These are phyloP conservation scores for Zaprionus africanus DNA, from an alignment of 1,140 invertebrate genomes.

Conservation along the genomic window DNA sequence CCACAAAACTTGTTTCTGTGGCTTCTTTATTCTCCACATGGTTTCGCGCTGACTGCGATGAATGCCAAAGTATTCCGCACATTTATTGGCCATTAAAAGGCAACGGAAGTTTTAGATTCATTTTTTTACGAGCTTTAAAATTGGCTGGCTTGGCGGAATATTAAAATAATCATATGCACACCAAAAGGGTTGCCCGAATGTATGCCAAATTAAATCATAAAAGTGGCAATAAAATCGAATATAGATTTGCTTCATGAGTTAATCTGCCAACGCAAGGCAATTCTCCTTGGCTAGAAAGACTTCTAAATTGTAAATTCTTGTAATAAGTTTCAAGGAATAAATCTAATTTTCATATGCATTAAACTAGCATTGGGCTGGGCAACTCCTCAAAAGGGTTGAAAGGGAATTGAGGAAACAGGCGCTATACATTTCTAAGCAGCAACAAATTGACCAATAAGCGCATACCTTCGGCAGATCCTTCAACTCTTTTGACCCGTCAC, in stretches of 20 bases:
- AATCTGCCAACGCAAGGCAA: neutral
- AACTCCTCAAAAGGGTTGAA: neutral
- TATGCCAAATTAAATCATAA: slow-evolving; percentile 25
- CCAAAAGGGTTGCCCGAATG: neutral
- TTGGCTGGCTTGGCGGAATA: slow-evolving; percentile 1
- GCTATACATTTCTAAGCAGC: neutral
- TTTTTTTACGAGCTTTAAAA: slow-evolving; percentile 33
- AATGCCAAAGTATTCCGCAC: neutral
- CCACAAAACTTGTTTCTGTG: neutral
- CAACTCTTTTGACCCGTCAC: slow-evolving; percentile 12
- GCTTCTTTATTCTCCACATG: neutral
- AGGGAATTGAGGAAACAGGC: neutral
- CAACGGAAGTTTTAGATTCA: neutral
- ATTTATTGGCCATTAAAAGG: slow-evolving; percentile 1
- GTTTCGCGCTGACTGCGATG: neutral
- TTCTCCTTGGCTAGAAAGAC: slow-evolving; percentile 7
- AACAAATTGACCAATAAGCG: slow-evolving; percentile 6
- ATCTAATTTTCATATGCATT: neutral
- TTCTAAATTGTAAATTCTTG: slow-evolving; percentile 2
- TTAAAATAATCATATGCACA: slow-evolving; percentile 11
- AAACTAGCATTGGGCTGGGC: neutral
- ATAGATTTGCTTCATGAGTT: slow-evolving; percentile 1
- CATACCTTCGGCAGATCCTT: neutral
- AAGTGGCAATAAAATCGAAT: slow-evolving; percentile 20
- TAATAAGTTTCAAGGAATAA: neutral